A percentile compares a stretch with the other conserved stretches of the same genome.
Conservation (phyloP, 1,140 invertebrate genomes). For the Physella acuta region DNA sequence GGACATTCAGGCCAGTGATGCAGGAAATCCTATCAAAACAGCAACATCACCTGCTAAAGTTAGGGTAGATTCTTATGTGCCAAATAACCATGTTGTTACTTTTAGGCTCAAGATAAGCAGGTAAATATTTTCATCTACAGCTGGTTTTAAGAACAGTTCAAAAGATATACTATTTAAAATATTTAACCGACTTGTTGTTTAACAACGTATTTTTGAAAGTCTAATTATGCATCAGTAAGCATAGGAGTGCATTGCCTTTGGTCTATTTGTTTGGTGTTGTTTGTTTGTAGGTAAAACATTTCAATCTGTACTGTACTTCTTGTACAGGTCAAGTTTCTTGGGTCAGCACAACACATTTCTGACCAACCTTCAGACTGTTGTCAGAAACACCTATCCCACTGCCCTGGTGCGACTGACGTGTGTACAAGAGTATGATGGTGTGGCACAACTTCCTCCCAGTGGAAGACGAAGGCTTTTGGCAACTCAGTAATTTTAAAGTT, state of each 20-base stretch:
- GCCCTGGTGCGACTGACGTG: constrained; percentile 32
- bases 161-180: too few relatives aligned
- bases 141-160: too few relatives aligned
- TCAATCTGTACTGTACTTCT: too few relatives aligned
- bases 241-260: too few relatives aligned
- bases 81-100: constrained; percentile 28
- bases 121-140: constrained; percentile 9
- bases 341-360: constrained; percentile 24
- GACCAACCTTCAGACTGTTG: constrained; percentile 20
- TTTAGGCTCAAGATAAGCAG: constrained; percentile 19
- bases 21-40: constrained; percentile 24
- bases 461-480: constrained; percentile 25
- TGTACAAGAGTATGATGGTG: constrained; percentile 25
- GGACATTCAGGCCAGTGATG: constrained; percentile 29
- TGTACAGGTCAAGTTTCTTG: constrained; percentile 25
- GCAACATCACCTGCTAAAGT: constrained; percentile 27
- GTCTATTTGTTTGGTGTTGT: too few relatives aligned
- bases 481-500: constrained; percentile 12
- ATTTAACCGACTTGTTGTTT: too few relatives aligned
- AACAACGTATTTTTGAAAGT: too few relatives aligned
- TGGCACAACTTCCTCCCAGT: background rate
- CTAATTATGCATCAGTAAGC: too few relatives aligned
- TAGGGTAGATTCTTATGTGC: constrained; percentile 37
- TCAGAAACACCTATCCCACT: constrained; percentile 20
- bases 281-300: too few relatives aligned